Base-by-base conservation (phyloP, 2,797 vertebrate species). In the Brachyalestes nurse region DNA sequence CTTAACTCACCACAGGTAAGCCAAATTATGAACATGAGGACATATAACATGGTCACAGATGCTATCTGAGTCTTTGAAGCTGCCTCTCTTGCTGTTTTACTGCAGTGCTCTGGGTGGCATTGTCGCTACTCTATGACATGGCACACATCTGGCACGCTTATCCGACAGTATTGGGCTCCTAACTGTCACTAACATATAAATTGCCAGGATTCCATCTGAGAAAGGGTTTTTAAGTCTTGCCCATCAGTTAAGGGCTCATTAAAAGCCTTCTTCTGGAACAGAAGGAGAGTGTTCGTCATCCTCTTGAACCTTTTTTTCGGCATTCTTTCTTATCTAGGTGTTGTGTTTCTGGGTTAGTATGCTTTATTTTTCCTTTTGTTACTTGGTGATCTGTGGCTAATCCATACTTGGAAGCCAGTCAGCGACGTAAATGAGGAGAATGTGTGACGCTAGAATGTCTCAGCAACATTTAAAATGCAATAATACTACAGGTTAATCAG, bases 221-320 rank as follows among this genome's bases (percentile, higher is more conserved):
- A 91, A 90, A 91, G 90, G 92, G 88, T 92, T 93, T 93, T 92
- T 72, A 92, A 91, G 86, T 81, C 77, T 21, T 81, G 88, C 94
- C 94, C 91, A 95, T 95, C 94, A 94, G 94, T 94, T 95, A 94
- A 95, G 92, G 70, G 80, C 86, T 91, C 88, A 92, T 92, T 91
- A 93, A 92, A 93, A 87, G 81, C 62, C 76, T 86, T 85, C 83
- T 92, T 86, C 86, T 89, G 88, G 88, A 82, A 87, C 86, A 84
- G 25, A 55, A 19, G 72, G 86, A 91, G 83, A 83, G 89, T 89
- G 85, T 86, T 82, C 75, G 74, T 79, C 86, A 87, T 88, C 82
- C 78, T 38, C 72, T 77, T 85, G 89, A 90, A 69, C 90, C 92
- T 90, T 61, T 47, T 16, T 14, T 51, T 6, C 6, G 0, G 38